These are phyloP conservation scores for Hipposideros armiger DNA, from an alignment of 2,113 vertebrate species.

Conservation along the genomic window DNA sequence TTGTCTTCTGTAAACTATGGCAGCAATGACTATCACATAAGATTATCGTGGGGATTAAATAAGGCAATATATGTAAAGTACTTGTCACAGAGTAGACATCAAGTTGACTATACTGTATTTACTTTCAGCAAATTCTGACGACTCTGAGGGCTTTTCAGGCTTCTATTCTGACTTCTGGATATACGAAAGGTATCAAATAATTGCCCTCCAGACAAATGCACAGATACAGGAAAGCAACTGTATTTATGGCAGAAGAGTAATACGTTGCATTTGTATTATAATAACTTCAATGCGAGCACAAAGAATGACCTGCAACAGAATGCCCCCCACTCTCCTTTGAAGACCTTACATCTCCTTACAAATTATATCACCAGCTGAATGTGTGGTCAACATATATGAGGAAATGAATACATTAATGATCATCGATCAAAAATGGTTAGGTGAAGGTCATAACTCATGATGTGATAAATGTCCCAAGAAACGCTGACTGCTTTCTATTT, in stretches of 20 bases:
- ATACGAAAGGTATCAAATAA: not conserved
- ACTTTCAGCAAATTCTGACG: not conserved
- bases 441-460: not conserved
- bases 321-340: not conserved
- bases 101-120: not conserved
- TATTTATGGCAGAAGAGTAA: not conserved
- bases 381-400: not conserved
- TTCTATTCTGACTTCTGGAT: conserved; percentile 45
- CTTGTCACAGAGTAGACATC: not conserved
- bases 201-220: not conserved
- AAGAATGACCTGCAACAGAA: not conserved
- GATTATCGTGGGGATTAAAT: not conserved
- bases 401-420: not conserved
- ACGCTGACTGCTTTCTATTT: not conserved
- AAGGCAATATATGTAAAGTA: not conserved
- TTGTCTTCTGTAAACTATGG: not conserved
- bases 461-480: conserved; percentile 23
- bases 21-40: not conserved
- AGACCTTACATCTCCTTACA: not conserved
- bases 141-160: not conserved
- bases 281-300: not conserved
- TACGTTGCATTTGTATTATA: not conserved
- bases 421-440: not conserved
- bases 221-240: not conserved
- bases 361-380: not conserved